Conservation (phyloP, 2,888 invertebrate species). For the Taenaris catops region DNA sequence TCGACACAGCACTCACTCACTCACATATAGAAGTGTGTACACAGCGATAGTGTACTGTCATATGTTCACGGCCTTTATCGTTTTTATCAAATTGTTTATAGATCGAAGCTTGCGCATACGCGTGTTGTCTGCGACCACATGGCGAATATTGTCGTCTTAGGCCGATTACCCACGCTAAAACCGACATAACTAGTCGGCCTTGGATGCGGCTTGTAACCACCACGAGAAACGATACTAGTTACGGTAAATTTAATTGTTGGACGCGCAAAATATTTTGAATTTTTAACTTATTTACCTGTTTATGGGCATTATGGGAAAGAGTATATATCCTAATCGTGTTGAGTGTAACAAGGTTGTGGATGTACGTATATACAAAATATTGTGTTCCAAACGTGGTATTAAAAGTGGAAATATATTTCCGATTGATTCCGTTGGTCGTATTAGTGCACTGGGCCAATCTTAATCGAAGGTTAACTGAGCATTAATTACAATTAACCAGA, state of each 20-base stretch:
- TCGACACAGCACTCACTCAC: conserved; percentile 8
- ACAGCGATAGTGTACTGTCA: conserved; percentile 11
- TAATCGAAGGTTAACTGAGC: no score
- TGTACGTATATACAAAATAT: no score
- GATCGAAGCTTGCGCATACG: conserved; percentile 26
- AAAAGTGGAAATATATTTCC: no score
- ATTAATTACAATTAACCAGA: no score
- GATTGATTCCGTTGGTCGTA: no score
- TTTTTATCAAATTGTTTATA: conserved; percentile 19
- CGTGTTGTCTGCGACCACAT: conserved; percentile 34
- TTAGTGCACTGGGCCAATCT: no score
- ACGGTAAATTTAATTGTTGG: conserved; percentile 21
- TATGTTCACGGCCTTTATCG: conserved; percentile 16
- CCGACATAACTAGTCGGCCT: conserved; percentile 52
- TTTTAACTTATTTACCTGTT: no score
- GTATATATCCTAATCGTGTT: no score
- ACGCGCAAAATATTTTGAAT: no score
- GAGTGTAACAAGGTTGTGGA: no score
- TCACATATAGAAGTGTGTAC: conserved; percentile 7
- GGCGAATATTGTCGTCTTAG: conserved; percentile 61
- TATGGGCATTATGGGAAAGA: no score
- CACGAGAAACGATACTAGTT: conserved; percentile 38
- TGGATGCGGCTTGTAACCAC: conserved; percentile 38
- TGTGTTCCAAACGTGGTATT: no score
- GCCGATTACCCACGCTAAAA: conserved; percentile 30